A percentile compares a stretch with the other conserved stretches of the same genome.
Evolutionary conservation across 2,888 invertebrate species (phyloP).

Genomic region (Tachystola acroxantha): DNA sequence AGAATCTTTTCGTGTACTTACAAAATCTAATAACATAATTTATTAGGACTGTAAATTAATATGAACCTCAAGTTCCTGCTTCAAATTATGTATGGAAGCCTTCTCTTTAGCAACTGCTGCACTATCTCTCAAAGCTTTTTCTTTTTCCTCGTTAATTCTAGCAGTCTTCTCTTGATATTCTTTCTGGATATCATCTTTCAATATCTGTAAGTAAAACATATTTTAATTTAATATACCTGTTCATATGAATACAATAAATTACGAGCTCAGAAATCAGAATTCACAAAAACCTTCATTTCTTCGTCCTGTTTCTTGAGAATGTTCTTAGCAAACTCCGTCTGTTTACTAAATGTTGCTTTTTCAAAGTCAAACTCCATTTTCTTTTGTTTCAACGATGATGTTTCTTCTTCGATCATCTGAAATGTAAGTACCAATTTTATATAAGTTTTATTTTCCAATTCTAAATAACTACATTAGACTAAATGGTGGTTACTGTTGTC

Average conservation of each 20-base stretch:
- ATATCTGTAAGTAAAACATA: constrained; percentile 34
- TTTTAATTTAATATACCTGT: constrained; percentile 1
- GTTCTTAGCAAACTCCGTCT: constrained; percentile 77
- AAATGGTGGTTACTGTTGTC: constrained; percentile 51
- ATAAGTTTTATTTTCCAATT: too few relatives aligned
- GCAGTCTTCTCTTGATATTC: constrained; percentile 59
- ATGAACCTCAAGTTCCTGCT: constrained; percentile 60
- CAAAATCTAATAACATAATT: too few relatives aligned
- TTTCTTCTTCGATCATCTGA: constrained; percentile 68
- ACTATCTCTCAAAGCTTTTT: constrained; percentile 49
- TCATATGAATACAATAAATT: background rate
- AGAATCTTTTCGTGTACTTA: too few relatives aligned
- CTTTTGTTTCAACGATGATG: constrained; percentile 72
- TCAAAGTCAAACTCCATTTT: constrained; percentile 79
- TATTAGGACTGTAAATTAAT: background rate
- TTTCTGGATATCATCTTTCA: constrained; percentile 61
- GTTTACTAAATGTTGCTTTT: constrained; percentile 79
- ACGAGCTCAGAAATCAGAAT: background rate
- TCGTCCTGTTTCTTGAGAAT: constrained; percentile 78
- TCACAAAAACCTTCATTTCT: constrained; percentile 65
- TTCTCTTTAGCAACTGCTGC: constrained; percentile 55
- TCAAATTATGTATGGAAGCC: constrained; percentile 49
- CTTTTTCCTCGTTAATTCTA: constrained; percentile 59
- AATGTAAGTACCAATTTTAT: constrained; percentile 14
- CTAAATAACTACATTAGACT: too few relatives aligned